These are phyloP conservation scores for Vombatus ursinus DNA, from an alignment of 2,113 vertebrate genomes.

Conservation along the genomic window DNA sequence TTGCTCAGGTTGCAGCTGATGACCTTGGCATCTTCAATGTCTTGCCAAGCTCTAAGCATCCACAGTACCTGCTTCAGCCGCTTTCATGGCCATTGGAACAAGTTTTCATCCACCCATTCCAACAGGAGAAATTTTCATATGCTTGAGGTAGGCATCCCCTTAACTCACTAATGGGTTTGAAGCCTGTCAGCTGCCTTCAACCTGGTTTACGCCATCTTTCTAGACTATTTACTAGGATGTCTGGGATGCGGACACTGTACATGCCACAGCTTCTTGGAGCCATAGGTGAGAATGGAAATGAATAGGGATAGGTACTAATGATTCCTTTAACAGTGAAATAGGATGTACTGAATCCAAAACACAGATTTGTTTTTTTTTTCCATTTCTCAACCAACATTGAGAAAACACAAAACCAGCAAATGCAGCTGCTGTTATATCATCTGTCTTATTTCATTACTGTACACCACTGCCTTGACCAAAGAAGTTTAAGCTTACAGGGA, in stretches of 20 bases:
- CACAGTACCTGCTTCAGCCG: not conserved
- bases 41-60: not conserved
- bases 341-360: not conserved
- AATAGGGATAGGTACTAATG: not conserved
- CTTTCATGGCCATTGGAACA: not conserved
- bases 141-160: not conserved
- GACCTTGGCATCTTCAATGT: not conserved
- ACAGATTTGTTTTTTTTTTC: not conserved
- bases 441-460: conserved; percentile 34
- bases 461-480: conserved; percentile 15
- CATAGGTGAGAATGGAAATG: not conserved
- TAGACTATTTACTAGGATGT: not conserved
- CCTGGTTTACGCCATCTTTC: not conserved
- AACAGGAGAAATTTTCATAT: not conserved
- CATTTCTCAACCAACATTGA: conserved; percentile 44
- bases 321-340: not conserved
- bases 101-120: not conserved
- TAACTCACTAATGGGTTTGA: not conserved
- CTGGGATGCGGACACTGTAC: not conserved
- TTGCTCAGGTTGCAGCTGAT: not conserved
- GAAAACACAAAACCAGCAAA: conserved; percentile 38
- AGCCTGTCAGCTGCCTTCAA: not conserved
- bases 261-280: not conserved
- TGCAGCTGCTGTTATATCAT: conserved; percentile 41
- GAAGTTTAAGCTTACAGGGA: conserved; percentile 7